Percentiles rank a stretch among this genome's conserved stretches.
phyloP scores from a whole-genome alignment of 2,113 vertebrate genomes.

The Polypterus senegalus region DNA sequence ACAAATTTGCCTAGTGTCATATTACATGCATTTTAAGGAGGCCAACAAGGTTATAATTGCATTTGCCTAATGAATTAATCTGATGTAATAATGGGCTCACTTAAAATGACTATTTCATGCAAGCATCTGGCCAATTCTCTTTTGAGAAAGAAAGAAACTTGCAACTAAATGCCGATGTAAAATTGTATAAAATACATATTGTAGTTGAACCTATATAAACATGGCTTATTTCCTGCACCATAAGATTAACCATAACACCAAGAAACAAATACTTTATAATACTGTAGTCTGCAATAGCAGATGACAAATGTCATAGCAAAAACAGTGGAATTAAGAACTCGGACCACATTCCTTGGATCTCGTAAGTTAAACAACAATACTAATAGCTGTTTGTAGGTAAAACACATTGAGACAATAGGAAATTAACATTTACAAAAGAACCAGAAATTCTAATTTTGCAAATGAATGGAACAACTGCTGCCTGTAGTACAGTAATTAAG shows the following conservation, averaged over 20 bases:
- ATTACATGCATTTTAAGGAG: constrained; percentile 53
- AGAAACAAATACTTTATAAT: no score
- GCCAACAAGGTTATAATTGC: constrained; percentile 38
- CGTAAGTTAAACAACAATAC: constrained; percentile 27
- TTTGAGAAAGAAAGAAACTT: no score
- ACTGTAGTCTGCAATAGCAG: no score
- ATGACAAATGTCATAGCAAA: no score
- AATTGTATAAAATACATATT: no score
- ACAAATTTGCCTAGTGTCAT: constrained; percentile 65
- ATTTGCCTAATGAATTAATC: constrained; percentile 62
- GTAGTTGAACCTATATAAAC: no score
- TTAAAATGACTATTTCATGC: constrained; percentile 45
- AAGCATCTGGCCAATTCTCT: constrained; percentile 14
- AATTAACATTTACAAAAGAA: constrained; percentile 69
- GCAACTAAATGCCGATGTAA: no score
- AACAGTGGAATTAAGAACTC: no score
- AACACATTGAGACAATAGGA: constrained; percentile 78
- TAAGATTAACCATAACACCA: no score
- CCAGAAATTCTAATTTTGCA: constrained; percentile 86
- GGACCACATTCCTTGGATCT: no score
- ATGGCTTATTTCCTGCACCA: no score
- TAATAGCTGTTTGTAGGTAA: constrained; percentile 67
- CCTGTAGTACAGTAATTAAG: constrained; percentile 73
- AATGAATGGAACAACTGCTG: constrained; percentile 83
- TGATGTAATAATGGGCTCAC: constrained; percentile 38